Conservation (phyloP, 1,140 invertebrate species). For the Zaprionus lachaisei region DNA sequence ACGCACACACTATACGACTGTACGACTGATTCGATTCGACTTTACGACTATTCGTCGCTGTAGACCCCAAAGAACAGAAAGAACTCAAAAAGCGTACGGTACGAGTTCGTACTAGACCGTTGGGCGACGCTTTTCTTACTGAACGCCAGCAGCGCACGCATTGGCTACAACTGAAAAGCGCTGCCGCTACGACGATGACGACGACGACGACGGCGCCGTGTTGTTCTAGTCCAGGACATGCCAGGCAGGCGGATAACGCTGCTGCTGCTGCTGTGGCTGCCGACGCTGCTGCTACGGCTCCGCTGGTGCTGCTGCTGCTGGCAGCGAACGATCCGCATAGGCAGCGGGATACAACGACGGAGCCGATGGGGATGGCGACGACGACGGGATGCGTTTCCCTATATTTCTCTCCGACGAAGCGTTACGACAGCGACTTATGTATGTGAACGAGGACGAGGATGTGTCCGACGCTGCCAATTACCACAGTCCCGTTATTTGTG, state of each 20-base stretch:
- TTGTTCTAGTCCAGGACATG: slow-evolving; percentile 42
- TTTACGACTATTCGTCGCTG: slow-evolving; percentile 45
- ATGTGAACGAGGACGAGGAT: slow-evolving; percentile 17
- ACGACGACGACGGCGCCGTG: slow-evolving; percentile 55
- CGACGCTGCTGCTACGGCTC: not conserved
- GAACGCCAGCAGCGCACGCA: slow-evolving; percentile 80
- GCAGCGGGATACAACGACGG: slow-evolving; percentile 39
- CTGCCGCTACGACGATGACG: slow-evolving; percentile 47
- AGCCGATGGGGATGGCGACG: slow-evolving; percentile 22
- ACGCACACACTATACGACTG: slow-evolving; percentile 62
- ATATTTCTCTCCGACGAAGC: slow-evolving; percentile 66
- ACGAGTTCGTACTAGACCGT: slow-evolving; percentile 84
- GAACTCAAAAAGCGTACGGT: slow-evolving; percentile 81
- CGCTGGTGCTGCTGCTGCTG: slow-evolving; percentile 25
- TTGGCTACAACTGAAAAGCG: slow-evolving; percentile 74
- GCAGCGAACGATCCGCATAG: slow-evolving; percentile 53
- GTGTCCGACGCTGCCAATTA: slow-evolving; percentile 48
- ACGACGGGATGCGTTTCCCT: slow-evolving; percentile 68
- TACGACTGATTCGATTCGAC: slow-evolving; percentile 26
- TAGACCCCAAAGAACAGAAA: slow-evolving; percentile 52
- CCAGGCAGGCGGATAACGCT: slow-evolving; percentile 40
- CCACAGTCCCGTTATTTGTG: slow-evolving; percentile 52
- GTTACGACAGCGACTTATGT: slow-evolving; percentile 11
- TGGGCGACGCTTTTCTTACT: slow-evolving; percentile 85
- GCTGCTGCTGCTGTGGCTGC: slow-evolving; percentile 16